These are phyloP conservation scores for Raillietiella orientalis DNA, from an alignment of 2,888 invertebrate genomes.

Conservation along the genomic window DNA sequence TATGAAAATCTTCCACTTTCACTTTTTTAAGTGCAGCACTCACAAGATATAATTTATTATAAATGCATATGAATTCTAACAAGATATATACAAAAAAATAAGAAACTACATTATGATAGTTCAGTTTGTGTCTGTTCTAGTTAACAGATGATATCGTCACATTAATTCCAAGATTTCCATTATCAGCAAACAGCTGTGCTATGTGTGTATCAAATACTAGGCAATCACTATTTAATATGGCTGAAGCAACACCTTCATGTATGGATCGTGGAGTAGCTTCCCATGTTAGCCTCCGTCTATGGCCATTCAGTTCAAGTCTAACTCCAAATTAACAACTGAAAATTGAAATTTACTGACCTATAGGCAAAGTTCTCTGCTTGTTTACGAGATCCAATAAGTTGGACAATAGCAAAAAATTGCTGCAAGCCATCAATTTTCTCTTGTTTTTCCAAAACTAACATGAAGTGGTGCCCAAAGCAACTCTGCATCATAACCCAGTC, in stretches of 20 bases:
- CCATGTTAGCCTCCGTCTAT: constrained; percentile 80
- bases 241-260: constrained; percentile 90
- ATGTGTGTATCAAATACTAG: constrained; percentile 93
- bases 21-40: no score
- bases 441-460: constrained; percentile 94
- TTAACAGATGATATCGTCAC: constrained; percentile 99
- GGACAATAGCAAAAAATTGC: constrained; percentile 93
- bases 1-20: no score
- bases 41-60: no score
- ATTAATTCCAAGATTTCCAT: constrained; percentile 95
- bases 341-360: constrained; percentile 18
- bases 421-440: constrained; percentile 90
- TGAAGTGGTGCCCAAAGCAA: constrained; percentile 95
- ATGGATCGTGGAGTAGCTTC: constrained; percentile 96
- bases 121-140: no score
- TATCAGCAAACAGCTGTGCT: constrained; percentile 93
- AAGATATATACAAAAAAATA: no score
- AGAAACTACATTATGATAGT: no score
- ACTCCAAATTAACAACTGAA: neutral
- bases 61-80: no score
- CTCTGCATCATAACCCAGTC: constrained; percentile 99
- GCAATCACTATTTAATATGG: constrained; percentile 92
- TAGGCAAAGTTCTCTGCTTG: constrained; percentile 98
- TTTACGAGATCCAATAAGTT: constrained; percentile 88
- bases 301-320: constrained; percentile 82